Base-by-base conservation (phyloP, 2,888 invertebrate genomes). In the Metellina segmentata region DNA sequence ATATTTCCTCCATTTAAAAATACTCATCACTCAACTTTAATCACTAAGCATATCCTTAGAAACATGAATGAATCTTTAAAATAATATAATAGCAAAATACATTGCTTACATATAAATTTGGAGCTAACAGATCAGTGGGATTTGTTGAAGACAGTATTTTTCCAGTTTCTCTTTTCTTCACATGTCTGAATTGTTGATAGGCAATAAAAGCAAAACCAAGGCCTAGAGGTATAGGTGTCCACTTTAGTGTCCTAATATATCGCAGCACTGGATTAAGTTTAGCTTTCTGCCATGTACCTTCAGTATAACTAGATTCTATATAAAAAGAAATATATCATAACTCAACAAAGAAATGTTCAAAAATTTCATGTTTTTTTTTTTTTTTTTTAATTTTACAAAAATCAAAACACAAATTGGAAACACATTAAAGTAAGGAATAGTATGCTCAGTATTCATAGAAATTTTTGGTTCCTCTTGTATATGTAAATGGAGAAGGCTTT, bases 181-280 rank as follows among this genome's bases (percentile, higher is more conserved):
- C 93, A 90, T 94, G 93, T 49, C 94, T 86, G 91, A 93, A 94
- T 85, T 94, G 94, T 83, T 94, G 94, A 89, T 94, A 94, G 52
- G 94, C 94, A 86, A 94, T 93, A 49, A 93, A 92, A 9, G 94
- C 94, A 87, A 94, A 93, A 69, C 94, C 94, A n/a, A 94, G 87
- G 52, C 94, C 93, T 16, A 94, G 85, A 0, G 94, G 94, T 8
- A 94, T 93, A 7, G 94, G 94, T 48, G 93, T 94, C 94, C 94
- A 94, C 89, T 93, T 93, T 16, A 94, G 91, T 34, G 94, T 93
- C 78, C 93, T 92, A 7, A 94, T 75, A 85, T 94, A 94, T 7
- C 92, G 92, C 16, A 92, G 51, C n/a, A 92, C 20, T 72, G 90
- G 90, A 85, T 90, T 90, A 16, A 81, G 52, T 89, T 86, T 92